A percentile compares a stretch with the other conserved stretches of the same genome.
Evolutionary conservation across 2,113 vertebrate genomes (phyloP).

Genomic region (Sorex fumeus): DNA sequence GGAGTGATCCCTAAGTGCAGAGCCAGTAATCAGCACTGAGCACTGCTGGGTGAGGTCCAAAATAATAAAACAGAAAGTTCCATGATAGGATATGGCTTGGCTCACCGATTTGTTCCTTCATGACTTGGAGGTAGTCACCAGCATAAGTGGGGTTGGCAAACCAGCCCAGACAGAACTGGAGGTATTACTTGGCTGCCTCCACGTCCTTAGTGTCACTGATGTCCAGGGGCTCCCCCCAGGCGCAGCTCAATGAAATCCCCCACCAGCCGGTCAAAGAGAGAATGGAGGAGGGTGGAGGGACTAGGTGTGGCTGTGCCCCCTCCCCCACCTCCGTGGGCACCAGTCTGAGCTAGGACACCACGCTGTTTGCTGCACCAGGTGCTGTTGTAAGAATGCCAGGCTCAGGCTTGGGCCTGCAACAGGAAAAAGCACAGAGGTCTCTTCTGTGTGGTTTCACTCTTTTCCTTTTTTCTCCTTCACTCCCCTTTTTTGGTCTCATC

Average conservation of each 20-base stretch:
- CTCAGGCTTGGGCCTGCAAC: conserved; percentile 93
- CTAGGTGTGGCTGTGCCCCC: accelerated
- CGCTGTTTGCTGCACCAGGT: conserved; percentile 93
- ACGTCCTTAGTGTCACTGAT: conserved; percentile 92
- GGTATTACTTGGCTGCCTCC: conserved; percentile 95
- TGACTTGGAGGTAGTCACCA: conserved; percentile 97
- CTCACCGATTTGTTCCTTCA: conserved; percentile 96
- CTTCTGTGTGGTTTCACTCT: no score
- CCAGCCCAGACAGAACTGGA: conserved; percentile 97
- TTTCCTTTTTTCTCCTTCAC: no score
- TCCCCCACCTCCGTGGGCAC: no score
- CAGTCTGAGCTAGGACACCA: conserved; percentile 87
- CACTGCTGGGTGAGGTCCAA: no score
- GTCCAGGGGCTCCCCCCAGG: conserved; percentile 96
- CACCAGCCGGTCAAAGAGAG: conserved; percentile 90
- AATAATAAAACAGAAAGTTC: no score
- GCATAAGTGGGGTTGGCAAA: conserved; percentile 96
- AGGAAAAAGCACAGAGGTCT: background rate
- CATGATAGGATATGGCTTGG: background rate
- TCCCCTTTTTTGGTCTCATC: no score
- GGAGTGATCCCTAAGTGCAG: no score
- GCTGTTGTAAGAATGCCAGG: conserved; percentile 95
- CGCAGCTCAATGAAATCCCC: conserved; percentile 95
- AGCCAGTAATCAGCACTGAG: no score
- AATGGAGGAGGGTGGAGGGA: conserved; percentile 44